These are phyloP conservation scores for Chromis chromis DNA, from an alignment of 2,797 vertebrate genomes.

Conservation along the genomic window DNA sequence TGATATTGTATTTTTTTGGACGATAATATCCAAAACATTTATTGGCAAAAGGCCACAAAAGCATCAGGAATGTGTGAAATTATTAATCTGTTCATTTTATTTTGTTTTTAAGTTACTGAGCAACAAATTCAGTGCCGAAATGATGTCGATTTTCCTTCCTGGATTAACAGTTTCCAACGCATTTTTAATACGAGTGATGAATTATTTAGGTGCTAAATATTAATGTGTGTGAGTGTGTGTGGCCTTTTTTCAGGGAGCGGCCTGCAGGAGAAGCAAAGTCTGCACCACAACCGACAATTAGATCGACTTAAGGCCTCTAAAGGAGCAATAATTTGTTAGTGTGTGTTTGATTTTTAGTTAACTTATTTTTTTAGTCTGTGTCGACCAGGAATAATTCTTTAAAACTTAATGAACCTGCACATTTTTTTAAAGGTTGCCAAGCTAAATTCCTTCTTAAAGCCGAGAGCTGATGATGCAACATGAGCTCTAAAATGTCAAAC, in stretches of 20 bases:
- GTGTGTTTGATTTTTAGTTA: not conserved
- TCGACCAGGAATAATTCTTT: not conserved
- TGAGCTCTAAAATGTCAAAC: not conserved
- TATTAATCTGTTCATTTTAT: not conserved
- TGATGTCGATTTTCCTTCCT: not conserved
- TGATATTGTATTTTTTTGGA: not conserved
- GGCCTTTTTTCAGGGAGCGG: slow-evolving; percentile 48
- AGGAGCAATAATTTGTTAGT: not conserved
- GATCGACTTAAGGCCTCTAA: slow-evolving; percentile 24
- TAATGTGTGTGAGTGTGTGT: slow-evolving; percentile 18
- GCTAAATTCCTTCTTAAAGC: not conserved
- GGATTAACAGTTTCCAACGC: not conserved
- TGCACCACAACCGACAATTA: not conserved
- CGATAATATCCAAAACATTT: not conserved
- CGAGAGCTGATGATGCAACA: not conserved
- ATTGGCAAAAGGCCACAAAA: not conserved
- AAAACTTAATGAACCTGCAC: not conserved
- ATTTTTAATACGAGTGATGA: slow-evolving; percentile 5
- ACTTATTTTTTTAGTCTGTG: not conserved
- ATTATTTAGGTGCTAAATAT: slow-evolving; percentile 14
- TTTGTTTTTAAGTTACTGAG: not conserved
- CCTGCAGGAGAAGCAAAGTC: slow-evolving; percentile 36
- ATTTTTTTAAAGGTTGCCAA: not conserved
- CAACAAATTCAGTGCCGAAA: not conserved
- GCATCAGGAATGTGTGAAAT: not conserved